Percentiles rank a stretch among this genome's conserved stretches.
phyloP scores from a whole-genome alignment of 2,797 vertebrate genomes.

The Champsocephalus gunnari region DNA sequence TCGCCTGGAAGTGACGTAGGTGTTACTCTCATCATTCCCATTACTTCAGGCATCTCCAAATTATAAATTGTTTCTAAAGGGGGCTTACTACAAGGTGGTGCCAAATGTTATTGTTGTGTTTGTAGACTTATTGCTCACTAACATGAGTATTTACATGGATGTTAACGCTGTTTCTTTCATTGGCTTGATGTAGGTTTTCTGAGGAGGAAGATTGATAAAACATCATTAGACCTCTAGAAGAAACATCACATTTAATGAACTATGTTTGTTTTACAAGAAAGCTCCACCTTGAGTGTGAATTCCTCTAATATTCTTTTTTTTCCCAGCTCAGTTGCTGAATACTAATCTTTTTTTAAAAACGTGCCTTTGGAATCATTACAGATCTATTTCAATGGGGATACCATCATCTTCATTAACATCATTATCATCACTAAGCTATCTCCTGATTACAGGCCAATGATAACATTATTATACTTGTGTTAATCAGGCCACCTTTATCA shows the following conservation, averaged over 20 bases:
- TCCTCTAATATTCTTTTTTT: neutral
- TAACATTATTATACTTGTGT: slow-evolving; percentile 65
- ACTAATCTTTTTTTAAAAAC: neutral
- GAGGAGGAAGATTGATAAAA: neutral
- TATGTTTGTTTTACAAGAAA: neutral
- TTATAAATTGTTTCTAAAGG: neutral
- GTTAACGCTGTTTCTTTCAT: neutral
- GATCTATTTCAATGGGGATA: slow-evolving; percentile 13
- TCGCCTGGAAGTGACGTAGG: no score
- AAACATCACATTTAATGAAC: neutral
- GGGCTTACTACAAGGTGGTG: no score
- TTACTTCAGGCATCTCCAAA: neutral
- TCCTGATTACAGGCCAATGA: slow-evolving; percentile 58
- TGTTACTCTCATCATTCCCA: neutral
- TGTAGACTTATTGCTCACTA: neutral
- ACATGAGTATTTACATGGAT: neutral
- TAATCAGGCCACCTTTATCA: slow-evolving; percentile 69
- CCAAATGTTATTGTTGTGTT: neutral
- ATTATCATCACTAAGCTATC: slow-evolving; percentile 54
- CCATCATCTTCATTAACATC: slow-evolving; percentile 42
- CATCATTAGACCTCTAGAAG: neutral
- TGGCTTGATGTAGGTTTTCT: neutral
- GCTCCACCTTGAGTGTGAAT: neutral
- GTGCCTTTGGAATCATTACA: slow-evolving; percentile 10
- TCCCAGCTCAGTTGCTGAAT: neutral